phyloP scores from a whole-genome alignment of 2,113 vertebrate species.

The Bubo scandiacus region DNA sequence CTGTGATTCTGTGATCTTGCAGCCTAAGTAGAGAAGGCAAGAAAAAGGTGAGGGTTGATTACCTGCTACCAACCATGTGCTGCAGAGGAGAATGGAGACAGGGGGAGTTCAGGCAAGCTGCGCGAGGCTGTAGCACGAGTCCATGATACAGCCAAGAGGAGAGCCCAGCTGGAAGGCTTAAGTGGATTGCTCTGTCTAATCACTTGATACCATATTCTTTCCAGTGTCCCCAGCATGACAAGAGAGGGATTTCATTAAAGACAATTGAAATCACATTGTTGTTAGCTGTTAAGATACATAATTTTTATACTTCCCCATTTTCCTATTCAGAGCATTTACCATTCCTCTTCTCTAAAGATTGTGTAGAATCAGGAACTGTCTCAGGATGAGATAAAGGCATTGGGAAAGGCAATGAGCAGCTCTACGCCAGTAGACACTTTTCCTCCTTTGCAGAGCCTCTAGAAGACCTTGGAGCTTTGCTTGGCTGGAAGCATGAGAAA shows the following conservation, averaged over 20 bases:
- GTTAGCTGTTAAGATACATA: neutral
- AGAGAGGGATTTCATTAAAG: neutral
- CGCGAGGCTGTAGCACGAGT: rapidly evolving
- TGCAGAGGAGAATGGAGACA: neutral
- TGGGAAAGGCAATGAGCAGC: neutral
- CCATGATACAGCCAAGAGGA: neutral
- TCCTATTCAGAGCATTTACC: neutral
- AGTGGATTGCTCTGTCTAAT: neutral
- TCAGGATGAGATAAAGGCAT: neutral
- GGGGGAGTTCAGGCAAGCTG: neutral
- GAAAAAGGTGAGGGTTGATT: neutral
- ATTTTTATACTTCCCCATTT: neutral
- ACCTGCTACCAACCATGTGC: neutral
- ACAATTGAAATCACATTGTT: neutral
- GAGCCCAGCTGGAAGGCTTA: neutral
- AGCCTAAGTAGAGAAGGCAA: neutral
- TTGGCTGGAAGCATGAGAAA: neutral
- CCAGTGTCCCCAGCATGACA: neutral
- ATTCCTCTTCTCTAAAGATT: neutral
- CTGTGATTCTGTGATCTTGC: neutral
- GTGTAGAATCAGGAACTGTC: neutral
- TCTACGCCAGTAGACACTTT: neutral
- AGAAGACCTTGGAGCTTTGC: neutral
- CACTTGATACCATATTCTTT: neutral
- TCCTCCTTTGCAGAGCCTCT: neutral